Conservation (phyloP, 2,797 vertebrate species). For the Cynodonichthys magdalenae region DNA sequence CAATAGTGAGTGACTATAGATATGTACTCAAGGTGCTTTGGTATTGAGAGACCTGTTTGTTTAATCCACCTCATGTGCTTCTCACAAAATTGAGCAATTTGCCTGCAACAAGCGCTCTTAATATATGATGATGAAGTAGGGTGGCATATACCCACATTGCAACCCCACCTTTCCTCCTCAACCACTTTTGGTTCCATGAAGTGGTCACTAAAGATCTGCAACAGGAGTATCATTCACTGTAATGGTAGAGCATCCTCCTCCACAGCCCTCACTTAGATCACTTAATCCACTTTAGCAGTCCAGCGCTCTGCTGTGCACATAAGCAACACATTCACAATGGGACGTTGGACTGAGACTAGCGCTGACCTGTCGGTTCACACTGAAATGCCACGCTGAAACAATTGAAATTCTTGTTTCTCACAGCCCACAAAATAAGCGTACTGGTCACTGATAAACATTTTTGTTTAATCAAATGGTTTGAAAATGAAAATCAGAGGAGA, state of each 20-base stretch:
- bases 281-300: slow-evolving; percentile 71
- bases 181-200: slow-evolving; percentile 63
- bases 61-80: slow-evolving; percentile 66
- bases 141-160: slow-evolving; percentile 66
- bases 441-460: background rate
- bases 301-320: slow-evolving; percentile 46
- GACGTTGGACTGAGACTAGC: slow-evolving; percentile 44
- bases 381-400: slow-evolving; percentile 56
- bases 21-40: slow-evolving; percentile 13
- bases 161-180: slow-evolving; percentile 68
- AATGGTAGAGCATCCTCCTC: slow-evolving; percentile 75
- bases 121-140: slow-evolving; percentile 69
- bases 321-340: slow-evolving; percentile 56
- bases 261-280: slow-evolving; percentile 73
- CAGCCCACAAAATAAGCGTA: slow-evolving; percentile 36
- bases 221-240: slow-evolving; percentile 76
- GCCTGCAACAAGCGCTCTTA: slow-evolving; percentile 63
- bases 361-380: slow-evolving; percentile 53
- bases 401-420: slow-evolving; percentile 39
- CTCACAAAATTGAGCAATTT: slow-evolving; percentile 70
- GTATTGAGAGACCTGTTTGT: slow-evolving; percentile 62
- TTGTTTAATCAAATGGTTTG: too few species aligned
- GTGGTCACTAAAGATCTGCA: slow-evolving; percentile 65
- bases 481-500: too few species aligned
- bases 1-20: background rate